phyloP scores from a whole-genome alignment of 1,140 invertebrate species.

The Leptinotarsa defecta region DNA sequence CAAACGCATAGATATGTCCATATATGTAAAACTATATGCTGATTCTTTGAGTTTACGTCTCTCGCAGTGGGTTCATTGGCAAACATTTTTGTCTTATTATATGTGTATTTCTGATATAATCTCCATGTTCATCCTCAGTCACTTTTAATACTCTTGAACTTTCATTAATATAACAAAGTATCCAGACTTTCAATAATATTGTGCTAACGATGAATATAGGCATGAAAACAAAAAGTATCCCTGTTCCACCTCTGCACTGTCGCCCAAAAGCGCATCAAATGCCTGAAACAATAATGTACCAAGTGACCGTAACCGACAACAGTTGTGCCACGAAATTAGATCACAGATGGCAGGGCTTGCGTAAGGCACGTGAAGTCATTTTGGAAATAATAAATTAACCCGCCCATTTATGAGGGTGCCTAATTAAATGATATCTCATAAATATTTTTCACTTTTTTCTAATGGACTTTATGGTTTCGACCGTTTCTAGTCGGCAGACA shows the following conservation, averaged over 20 bases:
- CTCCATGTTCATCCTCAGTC: no score
- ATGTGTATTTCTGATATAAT: no score
- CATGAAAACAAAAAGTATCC: neutral
- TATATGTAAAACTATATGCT: no score
- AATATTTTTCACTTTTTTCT: constrained; percentile 22
- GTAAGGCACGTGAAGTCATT: constrained; percentile 50
- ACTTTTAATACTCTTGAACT: no score
- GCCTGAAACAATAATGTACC: constrained; percentile 26
- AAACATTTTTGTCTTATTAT: no score
- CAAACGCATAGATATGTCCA: neutral
- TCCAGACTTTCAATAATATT: neutral
- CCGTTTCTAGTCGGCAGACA: neutral
- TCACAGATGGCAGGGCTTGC: constrained; percentile 47
- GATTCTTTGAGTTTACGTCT: no score
- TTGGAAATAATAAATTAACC: constrained; percentile 48
- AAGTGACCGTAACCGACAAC: constrained; percentile 35
- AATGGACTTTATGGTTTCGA: constrained; percentile 9
- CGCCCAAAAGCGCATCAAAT: neutral
- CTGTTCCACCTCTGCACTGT: neutral
- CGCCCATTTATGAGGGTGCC: constrained; percentile 45
- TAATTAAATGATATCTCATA: constrained; percentile 50
- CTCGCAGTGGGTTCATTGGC: no score
- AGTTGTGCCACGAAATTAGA: constrained; percentile 47
- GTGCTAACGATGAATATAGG: no score
- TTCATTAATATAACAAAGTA: no score